Evolutionary conservation across 2,888 invertebrate genomes (phyloP).

Genomic region (Yponomeuta plumbellus): DNA sequence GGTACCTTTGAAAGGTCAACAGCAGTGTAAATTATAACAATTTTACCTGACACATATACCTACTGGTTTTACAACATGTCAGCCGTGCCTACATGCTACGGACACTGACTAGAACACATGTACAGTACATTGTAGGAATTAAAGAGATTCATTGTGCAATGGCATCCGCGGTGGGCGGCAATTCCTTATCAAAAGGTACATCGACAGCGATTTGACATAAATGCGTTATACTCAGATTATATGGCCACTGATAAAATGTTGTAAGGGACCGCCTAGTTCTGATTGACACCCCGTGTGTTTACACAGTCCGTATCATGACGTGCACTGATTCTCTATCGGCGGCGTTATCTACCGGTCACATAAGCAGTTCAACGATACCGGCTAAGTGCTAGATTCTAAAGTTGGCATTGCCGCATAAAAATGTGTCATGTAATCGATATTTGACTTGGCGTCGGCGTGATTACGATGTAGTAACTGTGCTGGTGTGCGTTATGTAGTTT

Average conservation of each 20-base stretch:
- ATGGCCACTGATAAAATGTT: conserved; percentile 70
- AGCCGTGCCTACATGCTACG: not conserved
- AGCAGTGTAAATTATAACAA: not conserved
- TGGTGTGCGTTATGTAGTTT: too few relatives aligned
- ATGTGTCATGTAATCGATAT: conserved; percentile 14
- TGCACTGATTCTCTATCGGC: conserved; percentile 55
- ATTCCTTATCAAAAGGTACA: conserved; percentile 62
- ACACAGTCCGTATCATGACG: conserved; percentile 57
- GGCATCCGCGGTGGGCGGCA: conserved; percentile 58
- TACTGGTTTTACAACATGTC: conserved; percentile 1
- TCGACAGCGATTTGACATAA: conserved; percentile 68
- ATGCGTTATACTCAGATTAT: conserved; percentile 73
- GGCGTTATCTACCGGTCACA: conserved; percentile 57
- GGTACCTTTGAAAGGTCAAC: not conserved
- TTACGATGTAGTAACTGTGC: not conserved
- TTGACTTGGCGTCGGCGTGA: not conserved
- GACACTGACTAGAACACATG: not conserved
- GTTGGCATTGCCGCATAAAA: conserved; percentile 28
- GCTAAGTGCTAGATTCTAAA: conserved; percentile 36
- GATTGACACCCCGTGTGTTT: conserved; percentile 70
- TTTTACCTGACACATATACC: not conserved
- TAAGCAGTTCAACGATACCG: conserved; percentile 46
- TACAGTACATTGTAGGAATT: not conserved
- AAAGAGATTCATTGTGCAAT: conserved; percentile 36
- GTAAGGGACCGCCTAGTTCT: conserved; percentile 68